A percentile compares a stretch with the other conserved stretches of the same genome.
Evolutionary conservation across 2,888 invertebrate species (phyloP).

Genomic region (Fragum sueziense): DNA sequence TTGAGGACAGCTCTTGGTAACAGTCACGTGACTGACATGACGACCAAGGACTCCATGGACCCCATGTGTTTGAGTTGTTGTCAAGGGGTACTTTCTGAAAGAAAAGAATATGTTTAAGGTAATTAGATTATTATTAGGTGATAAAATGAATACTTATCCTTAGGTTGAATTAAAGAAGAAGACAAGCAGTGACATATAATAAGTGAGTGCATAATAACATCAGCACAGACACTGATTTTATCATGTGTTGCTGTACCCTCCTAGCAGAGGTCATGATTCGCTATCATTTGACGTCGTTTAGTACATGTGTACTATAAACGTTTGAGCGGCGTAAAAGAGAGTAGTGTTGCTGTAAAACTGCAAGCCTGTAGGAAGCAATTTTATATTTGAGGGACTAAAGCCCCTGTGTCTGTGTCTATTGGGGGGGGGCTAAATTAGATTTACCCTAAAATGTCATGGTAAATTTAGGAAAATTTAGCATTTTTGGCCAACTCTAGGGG

Average conservation of each 20-base stretch:
- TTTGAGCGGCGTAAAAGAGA: too few species aligned
- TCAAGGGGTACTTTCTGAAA: not conserved
- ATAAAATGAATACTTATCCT: not conserved
- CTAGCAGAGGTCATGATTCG: not conserved
- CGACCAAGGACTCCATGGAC: slow-evolving; percentile 51
- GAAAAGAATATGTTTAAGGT: not conserved
- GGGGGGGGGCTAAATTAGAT: too few species aligned
- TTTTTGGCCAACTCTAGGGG: too few species aligned
- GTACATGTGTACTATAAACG: not conserved
- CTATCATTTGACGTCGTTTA: not conserved
- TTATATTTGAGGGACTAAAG: too few species aligned
- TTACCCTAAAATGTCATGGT: too few species aligned
- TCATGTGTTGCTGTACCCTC: not conserved
- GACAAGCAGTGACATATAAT: not conserved
- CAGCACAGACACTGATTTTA: not conserved
- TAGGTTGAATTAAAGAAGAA: not conserved
- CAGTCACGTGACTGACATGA: slow-evolving; percentile 33
- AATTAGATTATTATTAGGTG: not conserved
- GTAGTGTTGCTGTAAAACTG: too few species aligned
- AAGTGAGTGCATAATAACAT: not conserved
- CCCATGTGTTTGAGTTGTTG: slow-evolving; percentile 12
- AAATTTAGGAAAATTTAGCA: too few species aligned
- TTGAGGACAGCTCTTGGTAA: slow-evolving; percentile 36
- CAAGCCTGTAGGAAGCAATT: too few species aligned
- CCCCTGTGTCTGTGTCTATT: not conserved